A percentile compares a stretch with the other conserved stretches of the same genome.
Evolutionary conservation across 2,113 vertebrate genomes (phyloP).

Genomic region (Mystacornis crossleyi): DNA sequence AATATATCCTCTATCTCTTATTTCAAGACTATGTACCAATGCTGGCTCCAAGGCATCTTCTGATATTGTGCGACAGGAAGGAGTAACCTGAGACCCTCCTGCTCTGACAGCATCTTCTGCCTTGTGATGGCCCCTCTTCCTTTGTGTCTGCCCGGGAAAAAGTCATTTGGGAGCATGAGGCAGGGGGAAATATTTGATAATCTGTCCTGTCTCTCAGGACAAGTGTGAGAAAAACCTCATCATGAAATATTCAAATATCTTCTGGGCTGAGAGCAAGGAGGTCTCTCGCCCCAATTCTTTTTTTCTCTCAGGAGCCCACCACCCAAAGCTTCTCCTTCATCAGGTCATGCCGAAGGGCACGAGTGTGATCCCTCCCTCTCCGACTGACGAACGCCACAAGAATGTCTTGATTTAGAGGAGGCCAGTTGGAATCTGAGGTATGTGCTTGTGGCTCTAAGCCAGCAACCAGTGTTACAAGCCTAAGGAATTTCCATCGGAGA

Average conservation of each 20-base stretch:
- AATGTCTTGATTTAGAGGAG: neutral
- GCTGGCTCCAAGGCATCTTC: neutral
- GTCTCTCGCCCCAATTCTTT: neutral
- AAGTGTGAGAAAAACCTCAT: neutral
- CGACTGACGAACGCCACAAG: rapidly evolving
- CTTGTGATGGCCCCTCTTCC: neutral
- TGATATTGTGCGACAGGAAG: neutral
- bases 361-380: neutral
- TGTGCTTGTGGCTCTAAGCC: neutral
- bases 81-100: neutral
- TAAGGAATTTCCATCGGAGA: neutral
- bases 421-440: neutral
- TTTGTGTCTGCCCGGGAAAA: neutral
- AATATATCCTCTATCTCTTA: neutral
- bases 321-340: neutral
- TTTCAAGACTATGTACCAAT: neutral
- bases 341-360: neutral
- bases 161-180: neutral
- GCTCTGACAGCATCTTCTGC: neutral
- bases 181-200: neutral
- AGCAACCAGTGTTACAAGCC: neutral
- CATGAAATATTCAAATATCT: neutral
- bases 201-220: neutral
- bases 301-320: neutral
- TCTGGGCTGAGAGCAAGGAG: neutral